These are phyloP conservation scores for Argya squamiceps DNA, from an alignment of 2,797 vertebrate species.

Conservation along the genomic window DNA sequence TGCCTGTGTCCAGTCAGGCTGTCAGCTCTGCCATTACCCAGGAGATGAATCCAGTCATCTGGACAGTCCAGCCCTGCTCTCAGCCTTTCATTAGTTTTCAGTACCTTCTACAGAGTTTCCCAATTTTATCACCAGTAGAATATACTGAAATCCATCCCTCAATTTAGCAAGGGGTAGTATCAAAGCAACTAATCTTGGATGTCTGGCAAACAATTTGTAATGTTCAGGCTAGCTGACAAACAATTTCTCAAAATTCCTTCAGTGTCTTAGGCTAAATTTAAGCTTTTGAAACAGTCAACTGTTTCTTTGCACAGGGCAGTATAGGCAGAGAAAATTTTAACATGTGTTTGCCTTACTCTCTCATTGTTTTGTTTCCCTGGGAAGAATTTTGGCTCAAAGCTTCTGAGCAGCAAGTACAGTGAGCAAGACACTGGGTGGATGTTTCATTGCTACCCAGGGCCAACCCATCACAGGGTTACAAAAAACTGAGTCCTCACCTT, in stretches of 20 bases:
- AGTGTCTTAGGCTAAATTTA: background rate
- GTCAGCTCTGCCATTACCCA: background rate
- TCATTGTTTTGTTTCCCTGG: background rate
- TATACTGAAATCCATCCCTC: background rate
- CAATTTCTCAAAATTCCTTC: background rate
- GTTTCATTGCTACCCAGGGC: background rate
- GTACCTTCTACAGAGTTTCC: background rate
- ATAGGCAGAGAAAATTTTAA: background rate
- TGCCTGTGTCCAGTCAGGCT: background rate
- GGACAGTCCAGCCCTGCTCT: background rate
- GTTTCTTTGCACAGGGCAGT: background rate
- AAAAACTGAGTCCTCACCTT: background rate
- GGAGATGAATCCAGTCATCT: background rate
- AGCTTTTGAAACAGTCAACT: background rate
- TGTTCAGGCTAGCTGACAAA: background rate
- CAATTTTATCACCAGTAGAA: background rate
- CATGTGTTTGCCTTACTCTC: background rate
- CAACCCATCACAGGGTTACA: background rate
- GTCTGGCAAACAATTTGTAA: background rate
- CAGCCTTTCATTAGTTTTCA: background rate
- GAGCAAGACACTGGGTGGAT: background rate
- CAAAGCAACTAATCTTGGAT: background rate
- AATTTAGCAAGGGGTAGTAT: background rate
- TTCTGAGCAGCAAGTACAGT: background rate
- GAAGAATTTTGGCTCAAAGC: background rate